Evolutionary conservation across 2,113 vertebrate species (phyloP), one percentile per base, ranked within the genome.

Genomic region (Neomonachus schauinslandi): DNA sequence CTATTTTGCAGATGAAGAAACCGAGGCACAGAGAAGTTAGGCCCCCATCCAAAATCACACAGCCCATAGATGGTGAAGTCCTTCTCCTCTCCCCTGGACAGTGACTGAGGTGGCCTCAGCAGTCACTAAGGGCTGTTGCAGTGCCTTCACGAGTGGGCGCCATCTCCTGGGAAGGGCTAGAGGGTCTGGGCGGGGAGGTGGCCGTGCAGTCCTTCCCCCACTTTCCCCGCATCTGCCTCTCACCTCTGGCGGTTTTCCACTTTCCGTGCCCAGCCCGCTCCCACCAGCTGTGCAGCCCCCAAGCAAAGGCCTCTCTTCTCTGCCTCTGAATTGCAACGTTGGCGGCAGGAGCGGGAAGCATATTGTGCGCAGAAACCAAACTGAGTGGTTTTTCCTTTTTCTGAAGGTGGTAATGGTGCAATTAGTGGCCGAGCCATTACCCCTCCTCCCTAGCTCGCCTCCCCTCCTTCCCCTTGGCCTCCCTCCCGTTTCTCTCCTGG

Each of bases 381-480:
- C 82, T 2, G 53, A 97, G 93, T 95, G 89, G 82, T 77, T 98
- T 97, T 97, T 94, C 97, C 94, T 94, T 95, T 98, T 98, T 95
- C 97, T 83, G 98, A 98, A 98, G 97, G 97, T 98, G 98, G 97
- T 97, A 98, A 98, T 94, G 97, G 98, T 98, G 98, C 98, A 99
- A 99, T 99, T 99, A 99, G 98, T 98, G 98, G 98, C 98, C 98
- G 97, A 99, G 98, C 98, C 98, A 98, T 99, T 98, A 98, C 98
- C 98, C 82, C 21, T 97, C 97, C 97, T 97, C 98, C 77, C 90
- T 71, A 95, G 95, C 98, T 97, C 91, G 92, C 97, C 97, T 98
- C 98, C 97, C 98, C 92, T 98, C 96, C 97, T 98, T 98, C 97
- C 86, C 96, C 98, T 97, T 67, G 51, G 51, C 92, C 84, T 1